Evolutionary conservation across 2,888 invertebrate genomes (phyloP).

Genomic region (Alloscopus bannaensis): DNA sequence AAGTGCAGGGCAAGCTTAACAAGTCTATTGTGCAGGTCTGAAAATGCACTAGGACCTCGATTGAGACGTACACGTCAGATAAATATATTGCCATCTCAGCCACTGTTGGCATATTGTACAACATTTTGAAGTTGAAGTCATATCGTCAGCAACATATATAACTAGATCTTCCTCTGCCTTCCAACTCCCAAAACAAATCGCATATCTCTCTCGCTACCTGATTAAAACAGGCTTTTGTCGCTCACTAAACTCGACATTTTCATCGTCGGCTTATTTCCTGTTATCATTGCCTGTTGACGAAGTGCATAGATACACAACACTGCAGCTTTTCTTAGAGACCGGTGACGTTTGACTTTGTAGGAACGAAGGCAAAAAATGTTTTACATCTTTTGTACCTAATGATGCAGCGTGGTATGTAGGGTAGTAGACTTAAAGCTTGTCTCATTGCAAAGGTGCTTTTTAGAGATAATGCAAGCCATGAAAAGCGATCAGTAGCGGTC

Average conservation of each 20-base stretch:
- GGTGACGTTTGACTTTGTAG: not conserved
- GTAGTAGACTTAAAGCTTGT: constrained; percentile 29
- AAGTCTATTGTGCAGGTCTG: too few relatives aligned
- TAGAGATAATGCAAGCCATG: constrained; percentile 50
- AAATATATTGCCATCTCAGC: too few relatives aligned
- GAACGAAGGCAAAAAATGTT: not conserved
- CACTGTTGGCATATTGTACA: too few relatives aligned
- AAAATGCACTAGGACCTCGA: too few relatives aligned
- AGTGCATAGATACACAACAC: not conserved
- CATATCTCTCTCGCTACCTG: too few relatives aligned
- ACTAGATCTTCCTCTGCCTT: not conserved
- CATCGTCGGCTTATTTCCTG: constrained; percentile 44
- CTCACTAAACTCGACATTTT: constrained; percentile 23
- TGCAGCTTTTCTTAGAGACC: not conserved
- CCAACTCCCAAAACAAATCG: constrained; percentile 19
- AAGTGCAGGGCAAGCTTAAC: too few relatives aligned
- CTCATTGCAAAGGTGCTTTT: constrained; percentile 44
- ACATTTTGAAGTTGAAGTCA: too few relatives aligned
- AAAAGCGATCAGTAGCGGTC: constrained; percentile 58
- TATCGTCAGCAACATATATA: not conserved
- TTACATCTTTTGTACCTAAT: not conserved
- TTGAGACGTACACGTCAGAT: too few relatives aligned
- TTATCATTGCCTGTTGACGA: constrained; percentile 1
- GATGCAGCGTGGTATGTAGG: constrained; percentile 46
- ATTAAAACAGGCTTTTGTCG: constrained; percentile 48